A percentile compares a stretch with the other conserved stretches of the same genome.
Evolutionary conservation across 2,797 vertebrate species (phyloP).

Genomic region (Myiotriccus ornatus): DNA sequence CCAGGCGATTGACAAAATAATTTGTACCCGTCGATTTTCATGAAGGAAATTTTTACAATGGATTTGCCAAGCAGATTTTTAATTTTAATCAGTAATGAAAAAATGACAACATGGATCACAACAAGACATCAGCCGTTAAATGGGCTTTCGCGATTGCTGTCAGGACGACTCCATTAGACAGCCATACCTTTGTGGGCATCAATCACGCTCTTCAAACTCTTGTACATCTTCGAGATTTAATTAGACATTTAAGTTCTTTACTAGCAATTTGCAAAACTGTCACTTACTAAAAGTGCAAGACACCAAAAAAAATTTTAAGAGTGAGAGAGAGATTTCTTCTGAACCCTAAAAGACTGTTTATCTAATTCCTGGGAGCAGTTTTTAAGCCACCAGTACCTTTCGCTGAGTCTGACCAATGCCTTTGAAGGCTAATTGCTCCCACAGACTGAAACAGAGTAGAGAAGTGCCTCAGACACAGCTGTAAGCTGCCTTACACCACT

Average conservation of each 20-base stretch:
- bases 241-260: constrained; percentile 83
- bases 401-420: not conserved
- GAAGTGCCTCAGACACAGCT: not conserved
- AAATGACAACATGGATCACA: constrained; percentile 99
- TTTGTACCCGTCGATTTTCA: constrained; percentile 92
- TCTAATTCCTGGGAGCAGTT: not conserved
- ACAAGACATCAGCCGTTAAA: constrained; percentile 96
- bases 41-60: constrained; percentile 86
- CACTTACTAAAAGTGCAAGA: constrained; percentile 77
- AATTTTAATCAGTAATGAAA: constrained; percentile 98
- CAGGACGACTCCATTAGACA: constrained; percentile 89
- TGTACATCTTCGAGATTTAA: constrained; percentile 79
- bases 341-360: constrained; percentile 20
- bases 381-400: not conserved
- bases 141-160: constrained; percentile 92
- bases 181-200: constrained; percentile 90
- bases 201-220: constrained; percentile 87
- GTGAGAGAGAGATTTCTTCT: not conserved
- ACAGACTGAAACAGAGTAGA: not conserved
- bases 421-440: not conserved
- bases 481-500: not conserved
- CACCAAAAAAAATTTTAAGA: constrained; percentile 45
- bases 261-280: constrained; percentile 82
- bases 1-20: constrained; percentile 94
- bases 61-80: constrained; percentile 89